Conservation (phyloP, 2,888 invertebrate genomes). For the Philhelius pedissequus region DNA sequence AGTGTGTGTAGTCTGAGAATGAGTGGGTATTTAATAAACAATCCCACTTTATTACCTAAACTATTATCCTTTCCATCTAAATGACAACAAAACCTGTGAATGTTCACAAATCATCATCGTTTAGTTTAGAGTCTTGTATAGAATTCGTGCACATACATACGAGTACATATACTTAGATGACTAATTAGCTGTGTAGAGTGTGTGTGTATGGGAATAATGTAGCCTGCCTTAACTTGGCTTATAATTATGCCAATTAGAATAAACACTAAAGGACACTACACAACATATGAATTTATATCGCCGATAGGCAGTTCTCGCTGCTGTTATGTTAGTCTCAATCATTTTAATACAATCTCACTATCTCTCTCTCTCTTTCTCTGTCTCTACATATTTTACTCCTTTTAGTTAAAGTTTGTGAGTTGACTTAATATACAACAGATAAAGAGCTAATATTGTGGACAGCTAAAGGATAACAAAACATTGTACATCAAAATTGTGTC, state of each 20-base stretch:
- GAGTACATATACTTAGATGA: not conserved
- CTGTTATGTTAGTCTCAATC: not conserved
- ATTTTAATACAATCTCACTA: not conserved
- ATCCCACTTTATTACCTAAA: slow-evolving; percentile 66
- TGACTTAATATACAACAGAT: slow-evolving; percentile 55
- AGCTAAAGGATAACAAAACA: slow-evolving; percentile 56
- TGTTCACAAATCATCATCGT: slow-evolving; percentile 69
- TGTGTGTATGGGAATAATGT: slow-evolving; percentile 6
- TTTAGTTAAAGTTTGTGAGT: slow-evolving; percentile 24
- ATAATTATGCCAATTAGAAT: slow-evolving; percentile 68
- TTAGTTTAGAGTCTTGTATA: slow-evolving; percentile 1
- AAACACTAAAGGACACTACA: slow-evolving; percentile 15
- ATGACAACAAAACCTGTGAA: slow-evolving; percentile 68
- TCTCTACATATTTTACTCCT: not conserved
- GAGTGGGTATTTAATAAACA: slow-evolving; percentile 64
- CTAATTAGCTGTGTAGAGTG: not conserved
- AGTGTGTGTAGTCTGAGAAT: not conserved
- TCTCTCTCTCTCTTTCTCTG: not conserved
- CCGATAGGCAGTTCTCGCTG: slow-evolving; percentile 16
- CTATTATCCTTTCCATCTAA: slow-evolving; percentile 65
- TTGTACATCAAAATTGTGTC: slow-evolving; percentile 26
- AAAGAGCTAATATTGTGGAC: slow-evolving; percentile 57
- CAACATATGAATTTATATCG: slow-evolving; percentile 10
- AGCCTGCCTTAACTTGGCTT: slow-evolving; percentile 46
- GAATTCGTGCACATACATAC: not conserved